Evolutionary conservation across 2,888 invertebrate genomes (phyloP).

Genomic region (Ditylenchus weischeri): DNA sequence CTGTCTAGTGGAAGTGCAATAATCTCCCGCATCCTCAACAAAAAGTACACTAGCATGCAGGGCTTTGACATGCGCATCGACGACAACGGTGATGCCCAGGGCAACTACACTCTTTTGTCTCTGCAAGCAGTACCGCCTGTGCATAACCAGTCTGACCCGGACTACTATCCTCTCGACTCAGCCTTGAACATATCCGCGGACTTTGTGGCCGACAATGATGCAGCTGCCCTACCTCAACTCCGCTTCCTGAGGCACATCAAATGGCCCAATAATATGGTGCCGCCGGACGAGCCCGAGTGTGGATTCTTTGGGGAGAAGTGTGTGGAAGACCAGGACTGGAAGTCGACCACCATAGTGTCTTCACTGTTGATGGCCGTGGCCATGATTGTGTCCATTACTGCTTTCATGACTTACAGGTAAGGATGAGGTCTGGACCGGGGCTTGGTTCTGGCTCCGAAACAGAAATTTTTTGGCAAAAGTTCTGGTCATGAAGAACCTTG

Average conservation of each 20-base stretch:
- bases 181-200: constrained; percentile 52
- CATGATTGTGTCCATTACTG: constrained; percentile 7
- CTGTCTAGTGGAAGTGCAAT: constrained; percentile 73
- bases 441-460: neutral
- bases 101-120: constrained; percentile 82
- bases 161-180: constrained; percentile 42
- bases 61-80: constrained; percentile 88
- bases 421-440: no score
- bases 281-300: constrained; percentile 76
- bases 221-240: constrained; percentile 24
- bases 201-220: constrained; percentile 41
- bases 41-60: constrained; percentile 71
- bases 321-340: neutral
- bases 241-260: constrained; percentile 63
- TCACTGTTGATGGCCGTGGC: neutral
- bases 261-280: constrained; percentile 76
- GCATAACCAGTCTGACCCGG: constrained; percentile 24
- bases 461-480: no score
- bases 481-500: no score
- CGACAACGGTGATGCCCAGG: constrained; percentile 82
- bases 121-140: constrained; percentile 63
- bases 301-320: constrained; percentile 68
- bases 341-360: neutral
- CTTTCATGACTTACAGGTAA: constrained; percentile 16
- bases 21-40: constrained; percentile 74